Base-by-base conservation (phyloP, 2,113 vertebrate genomes). In the Nettapus auritus region DNA sequence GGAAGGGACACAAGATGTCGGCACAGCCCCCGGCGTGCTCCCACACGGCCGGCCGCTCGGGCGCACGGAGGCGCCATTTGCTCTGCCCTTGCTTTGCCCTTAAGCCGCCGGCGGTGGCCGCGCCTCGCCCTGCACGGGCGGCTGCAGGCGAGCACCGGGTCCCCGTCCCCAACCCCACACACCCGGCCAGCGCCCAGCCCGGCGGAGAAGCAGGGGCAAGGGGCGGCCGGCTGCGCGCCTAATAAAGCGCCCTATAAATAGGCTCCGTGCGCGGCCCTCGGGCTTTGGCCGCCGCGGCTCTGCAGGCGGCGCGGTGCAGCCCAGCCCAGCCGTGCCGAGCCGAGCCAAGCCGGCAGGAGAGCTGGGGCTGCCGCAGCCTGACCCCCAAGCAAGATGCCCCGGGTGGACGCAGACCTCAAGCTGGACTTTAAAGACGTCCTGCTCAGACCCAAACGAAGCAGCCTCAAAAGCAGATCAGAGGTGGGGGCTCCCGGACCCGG, bases 341-440 rank as follows among this genome's bases (percentile, higher is more conserved):
- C 44, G 44, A 19, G 44, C 46, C 9, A 20, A 48, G 52, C 57
- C 50, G 29, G 23, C 38, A 68, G 62, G 11, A 88, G 18, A 69
- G 44, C 46, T 48, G 46, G 46, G 46, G 46, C 46, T 48, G 46
- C 46, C 10, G 46, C 46, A 48, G 46, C 46, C 46, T 48, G 46
- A 48, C 46, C 46, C 46, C 46, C 46, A 22, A 48, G 46, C 23
- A 63, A 94, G 96, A 99, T 99, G 99, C 99, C 99, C 91, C 98
- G 99, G 25, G 98, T 99, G 90, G 99, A 99, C 81, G 98, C 98
- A 33, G 99, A 99, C 97, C 98, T 99, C 97, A 99, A 99, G 93
- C 98, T 99, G 97, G 99, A 99, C 99, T 99, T 99, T 95, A 99
- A 99, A 97, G 99, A 99, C 97, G 99, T 99, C 93, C 98, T 99